phyloP scores from a whole-genome alignment of 2,113 vertebrate genomes.

The Gadus chalcogrammus region DNA sequence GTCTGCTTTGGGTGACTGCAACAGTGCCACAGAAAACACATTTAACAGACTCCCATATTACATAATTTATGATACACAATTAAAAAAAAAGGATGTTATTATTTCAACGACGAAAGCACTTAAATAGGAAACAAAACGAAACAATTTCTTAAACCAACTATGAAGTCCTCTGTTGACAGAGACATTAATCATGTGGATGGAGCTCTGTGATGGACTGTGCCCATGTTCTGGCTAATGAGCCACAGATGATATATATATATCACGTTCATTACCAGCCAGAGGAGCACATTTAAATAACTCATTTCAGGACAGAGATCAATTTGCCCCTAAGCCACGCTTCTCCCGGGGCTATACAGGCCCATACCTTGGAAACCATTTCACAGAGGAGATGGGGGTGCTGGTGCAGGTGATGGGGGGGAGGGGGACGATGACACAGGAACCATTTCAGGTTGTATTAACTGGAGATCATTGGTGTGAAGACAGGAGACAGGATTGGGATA shows the following conservation, averaged over 20 bases:
- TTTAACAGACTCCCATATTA: too few species aligned
- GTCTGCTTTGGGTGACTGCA: too few species aligned
- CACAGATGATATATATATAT: conserved; percentile 62
- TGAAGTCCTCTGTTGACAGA: conserved; percentile 30
- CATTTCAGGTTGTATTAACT: too few species aligned
- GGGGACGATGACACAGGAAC: background rate
- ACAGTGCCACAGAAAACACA: too few species aligned
- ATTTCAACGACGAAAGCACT: conserved; percentile 20
- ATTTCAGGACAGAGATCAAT: conserved; percentile 51
- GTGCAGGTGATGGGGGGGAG: too few species aligned
- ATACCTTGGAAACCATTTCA: conserved; percentile 40
- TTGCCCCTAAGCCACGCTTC: conserved; percentile 28
- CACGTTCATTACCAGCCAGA: conserved; percentile 53
- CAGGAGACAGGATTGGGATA: too few species aligned
- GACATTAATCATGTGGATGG: conserved; percentile 49
- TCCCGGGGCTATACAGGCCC: conserved; percentile 39
- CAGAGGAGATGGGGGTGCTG: background rate
- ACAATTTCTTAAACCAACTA: conserved; percentile 40
- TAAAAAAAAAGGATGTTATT: conserved; percentile 8
- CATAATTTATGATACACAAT: conserved; percentile 14
- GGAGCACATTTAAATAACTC: conserved; percentile 44
- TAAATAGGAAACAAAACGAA: background rate
- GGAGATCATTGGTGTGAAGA: too few species aligned
- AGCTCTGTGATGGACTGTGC: conserved; percentile 55
- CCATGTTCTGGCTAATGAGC: conserved; percentile 60